A percentile compares a stretch with the other conserved stretches of the same genome.
phyloP scores from a whole-genome alignment of 2,888 invertebrate species.

The Icerya purchasi region DNA sequence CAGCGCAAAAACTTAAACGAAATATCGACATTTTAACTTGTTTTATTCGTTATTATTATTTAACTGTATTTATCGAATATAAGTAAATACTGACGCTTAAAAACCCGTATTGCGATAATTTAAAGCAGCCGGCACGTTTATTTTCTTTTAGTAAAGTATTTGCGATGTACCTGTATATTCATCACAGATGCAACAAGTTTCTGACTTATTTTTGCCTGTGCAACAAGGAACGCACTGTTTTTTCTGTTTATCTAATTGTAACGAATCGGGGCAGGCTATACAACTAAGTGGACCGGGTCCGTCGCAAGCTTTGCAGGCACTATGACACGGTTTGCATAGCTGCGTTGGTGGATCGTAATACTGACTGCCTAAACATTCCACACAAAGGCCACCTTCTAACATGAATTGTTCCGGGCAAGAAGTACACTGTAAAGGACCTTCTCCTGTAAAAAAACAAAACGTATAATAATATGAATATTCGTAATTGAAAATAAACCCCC shows the following conservation, averaged over 20 bases:
- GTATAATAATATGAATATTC: slow-evolving; percentile 5
- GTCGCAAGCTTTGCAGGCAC: slow-evolving; percentile 42
- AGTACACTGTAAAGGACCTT: slow-evolving; percentile 50
- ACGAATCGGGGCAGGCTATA: slow-evolving; percentile 39
- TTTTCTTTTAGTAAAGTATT: no score
- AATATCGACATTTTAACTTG: no score
- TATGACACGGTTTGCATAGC: slow-evolving; percentile 42
- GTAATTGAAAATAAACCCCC: background rate
- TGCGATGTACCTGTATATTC: slow-evolving; percentile 38
- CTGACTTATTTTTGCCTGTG: slow-evolving; percentile 30
- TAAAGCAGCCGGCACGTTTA: no score
- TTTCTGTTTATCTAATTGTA: slow-evolving; percentile 45
- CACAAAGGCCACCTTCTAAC: slow-evolving; percentile 49
- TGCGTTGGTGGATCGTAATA: slow-evolving; percentile 46
- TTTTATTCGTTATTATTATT: no score
- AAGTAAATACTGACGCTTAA: no score
- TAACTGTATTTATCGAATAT: no score
- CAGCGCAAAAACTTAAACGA: no score
- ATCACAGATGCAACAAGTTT: slow-evolving; percentile 46
- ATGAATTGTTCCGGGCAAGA: slow-evolving; percentile 49
- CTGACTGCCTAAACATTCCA: slow-evolving; percentile 51
- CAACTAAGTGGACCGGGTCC: slow-evolving; percentile 48
- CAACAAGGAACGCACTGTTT: slow-evolving; percentile 59
- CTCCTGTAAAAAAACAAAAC: slow-evolving; percentile 28
- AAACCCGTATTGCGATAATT: no score